Base-by-base conservation (phyloP, 2,888 invertebrate genomes). In the Sminthurides aquaticus region DNA sequence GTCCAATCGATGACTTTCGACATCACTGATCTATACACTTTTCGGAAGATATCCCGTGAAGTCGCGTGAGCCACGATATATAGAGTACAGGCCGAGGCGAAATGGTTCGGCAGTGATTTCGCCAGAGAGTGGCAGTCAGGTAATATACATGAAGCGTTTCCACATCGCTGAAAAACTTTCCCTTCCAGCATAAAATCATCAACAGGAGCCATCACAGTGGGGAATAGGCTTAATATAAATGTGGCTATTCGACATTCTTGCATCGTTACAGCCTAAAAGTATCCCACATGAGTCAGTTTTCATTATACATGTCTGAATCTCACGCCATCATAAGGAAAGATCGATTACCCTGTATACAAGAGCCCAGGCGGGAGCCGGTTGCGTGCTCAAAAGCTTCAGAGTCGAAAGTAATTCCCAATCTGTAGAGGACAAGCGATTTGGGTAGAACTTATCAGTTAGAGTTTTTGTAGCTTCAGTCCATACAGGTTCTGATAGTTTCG, bases 181-280 rank as follows among this genome's bases (percentile, higher is more conserved):
- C 74, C 74, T 67, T 74, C 74, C 18, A 74, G 54, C 24, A 74
- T 66, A 28, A 74, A 73, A 58, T 72, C 69, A 34, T 57, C 64
- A 2, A 69, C 67, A 60, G 73, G 73, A 5, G 72, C 73, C 11
- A 68, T 54, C 2, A 73, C 68, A 1, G 70, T 70, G 11, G 72
- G 69, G 61, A 74, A 74, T 8, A 74, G 58, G 20, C 62, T 56
- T 1, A 74, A 55, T 24, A 74, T 69, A 59, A 73, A 69, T 24
- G 55, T 62, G 1, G 69, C 71, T 22, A 73, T 62, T 64, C 69
- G 69, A 26, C 70, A 71, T 29, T 72, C 65, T 57, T 70, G 67
- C 71, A 73, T 73, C 20, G 73, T 70, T 1, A 74, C 58, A 49
- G 70, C 67, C 74, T 74, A 52, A 26, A 25, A 8, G n/a, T n/a